Base-by-base conservation (phyloP, 2,888 invertebrate species). In the Chamaedrilus cognettii region DNA sequence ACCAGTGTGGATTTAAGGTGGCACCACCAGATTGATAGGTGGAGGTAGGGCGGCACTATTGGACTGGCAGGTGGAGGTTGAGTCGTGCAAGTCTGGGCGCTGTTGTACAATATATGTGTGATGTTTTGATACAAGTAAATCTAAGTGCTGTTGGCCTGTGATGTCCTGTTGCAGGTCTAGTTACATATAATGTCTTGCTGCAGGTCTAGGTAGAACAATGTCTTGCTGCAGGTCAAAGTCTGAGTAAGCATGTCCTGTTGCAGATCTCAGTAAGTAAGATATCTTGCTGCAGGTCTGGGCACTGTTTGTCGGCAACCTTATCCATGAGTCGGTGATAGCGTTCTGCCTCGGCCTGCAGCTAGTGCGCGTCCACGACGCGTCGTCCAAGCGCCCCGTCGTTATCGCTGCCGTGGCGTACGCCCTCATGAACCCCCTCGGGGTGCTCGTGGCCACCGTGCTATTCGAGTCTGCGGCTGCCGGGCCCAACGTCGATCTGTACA, bases 341-440 rank as follows among this genome's bases (percentile, higher is more conserved):
- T 72, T 72, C 51, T 64, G 68, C 30, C 64, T 72, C 1, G 72
- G 72, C 26, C 62, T 72, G 4, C 68, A 70, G 58, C 66, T 70
- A 1, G 57, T 61, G 3, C 66, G 68, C 28, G 60, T 55, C 28
- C 55, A 65, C 57, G 65, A 68, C 15, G n/a, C n/a, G n/a, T n/a
- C n/a, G n/a, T 59, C 50, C 19, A 7, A 23, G 5, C 60, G 42
- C 4, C 64, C 33, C 15, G 65, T 68, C 26, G 34, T 65, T 26
- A 51, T 64, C 1, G 60, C 68, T 1, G 65, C 65, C 28, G 35
- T 68, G 1, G 51, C 60, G 26, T 68, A 68, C 42, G 33, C 68
- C 5, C 51, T 64, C 26, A 65, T 64, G 64, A 68, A 64, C 42
- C 68, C 68, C 23, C 4, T 68, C 11, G 68, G 68, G 19, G 51